phyloP scores from a whole-genome alignment of 53 echinoderm and acorn worm species.

The Luidia sarsii region DNA sequence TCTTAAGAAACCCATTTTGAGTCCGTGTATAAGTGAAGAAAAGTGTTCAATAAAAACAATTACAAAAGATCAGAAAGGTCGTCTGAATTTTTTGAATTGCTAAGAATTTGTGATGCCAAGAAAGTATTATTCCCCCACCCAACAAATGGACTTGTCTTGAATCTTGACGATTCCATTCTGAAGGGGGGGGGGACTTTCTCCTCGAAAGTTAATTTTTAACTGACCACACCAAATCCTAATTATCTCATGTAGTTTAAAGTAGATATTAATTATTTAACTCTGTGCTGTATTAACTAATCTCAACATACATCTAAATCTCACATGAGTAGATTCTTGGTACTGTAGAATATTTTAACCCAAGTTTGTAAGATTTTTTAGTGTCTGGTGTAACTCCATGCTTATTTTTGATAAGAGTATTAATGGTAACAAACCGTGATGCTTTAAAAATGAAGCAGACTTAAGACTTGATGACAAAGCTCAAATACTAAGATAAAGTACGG shows the following conservation, averaged over 20 bases:
- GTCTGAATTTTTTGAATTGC: no score
- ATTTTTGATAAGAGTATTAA: not conserved
- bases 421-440: slow-evolving; percentile 11
- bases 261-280: slow-evolving; percentile 3
- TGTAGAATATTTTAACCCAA: not conserved
- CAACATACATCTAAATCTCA: slow-evolving; percentile 26
- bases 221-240: no score
- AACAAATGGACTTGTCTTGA: slow-evolving; percentile 13
- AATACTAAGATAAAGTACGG: no score
- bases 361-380: not conserved
- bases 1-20: not conserved
- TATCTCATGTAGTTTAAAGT: no score
- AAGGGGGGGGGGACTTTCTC: not conserved
- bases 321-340: not conserved
- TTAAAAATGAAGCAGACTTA: not conserved
- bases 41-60: slow-evolving; percentile 29
- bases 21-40: slow-evolving; percentile 37
- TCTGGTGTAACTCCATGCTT: not conserved
- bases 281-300: slow-evolving; percentile 40
- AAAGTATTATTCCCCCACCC: slow-evolving; percentile 1
- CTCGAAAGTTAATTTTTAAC: no score
- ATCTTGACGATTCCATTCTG: slow-evolving; percentile 31
- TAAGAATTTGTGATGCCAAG: not conserved
- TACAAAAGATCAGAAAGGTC: not conserved
- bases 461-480: no score